A percentile compares a stretch with the other conserved stretches of the same genome.
phyloP scores from a whole-genome alignment of 2,113 vertebrate genomes.

The Prinia subflava region DNA sequence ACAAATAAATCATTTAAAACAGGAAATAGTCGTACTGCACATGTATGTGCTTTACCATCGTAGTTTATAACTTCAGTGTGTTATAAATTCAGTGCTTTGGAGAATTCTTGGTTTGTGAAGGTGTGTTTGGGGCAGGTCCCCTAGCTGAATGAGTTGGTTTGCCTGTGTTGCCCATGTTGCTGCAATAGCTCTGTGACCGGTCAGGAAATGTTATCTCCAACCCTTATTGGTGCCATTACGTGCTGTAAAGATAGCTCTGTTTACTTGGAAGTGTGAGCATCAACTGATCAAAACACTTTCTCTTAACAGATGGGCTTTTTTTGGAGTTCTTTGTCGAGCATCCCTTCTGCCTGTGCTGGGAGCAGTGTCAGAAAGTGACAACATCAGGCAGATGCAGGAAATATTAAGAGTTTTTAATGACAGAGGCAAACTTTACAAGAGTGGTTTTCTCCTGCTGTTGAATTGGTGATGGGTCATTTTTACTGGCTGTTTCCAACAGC shows the following conservation, averaged over 20 bases:
- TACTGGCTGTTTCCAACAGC: background rate
- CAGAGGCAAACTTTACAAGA: background rate
- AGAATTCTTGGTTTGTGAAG: background rate
- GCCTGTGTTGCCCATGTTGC: background rate
- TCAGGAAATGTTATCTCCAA: background rate
- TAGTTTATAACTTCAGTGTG: background rate
- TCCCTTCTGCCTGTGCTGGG: background rate
- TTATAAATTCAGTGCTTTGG: background rate
- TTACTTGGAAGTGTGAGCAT: slow-evolving; percentile 34
- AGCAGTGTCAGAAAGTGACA: background rate
- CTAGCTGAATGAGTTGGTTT: background rate
- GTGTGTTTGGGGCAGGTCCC: background rate
- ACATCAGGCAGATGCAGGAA: background rate
- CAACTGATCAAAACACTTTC: slow-evolving; percentile 21
- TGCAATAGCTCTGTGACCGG: background rate
- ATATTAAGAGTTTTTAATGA: background rate
- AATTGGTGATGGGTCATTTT: background rate
- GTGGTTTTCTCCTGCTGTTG: background rate
- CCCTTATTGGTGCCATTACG: background rate
- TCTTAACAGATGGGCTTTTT: background rate
- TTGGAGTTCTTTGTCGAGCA: background rate
- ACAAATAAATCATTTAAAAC: background rate
- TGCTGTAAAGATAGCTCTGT: slow-evolving; percentile 34
- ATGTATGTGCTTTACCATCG: background rate
- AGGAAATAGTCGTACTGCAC: background rate